A percentile compares a stretch with the other conserved stretches of the same genome.
These are phyloP conservation scores for Nipponacmea schrenckii DNA, from an alignment of 2,888 invertebrate species.

Conservation along the genomic window DNA sequence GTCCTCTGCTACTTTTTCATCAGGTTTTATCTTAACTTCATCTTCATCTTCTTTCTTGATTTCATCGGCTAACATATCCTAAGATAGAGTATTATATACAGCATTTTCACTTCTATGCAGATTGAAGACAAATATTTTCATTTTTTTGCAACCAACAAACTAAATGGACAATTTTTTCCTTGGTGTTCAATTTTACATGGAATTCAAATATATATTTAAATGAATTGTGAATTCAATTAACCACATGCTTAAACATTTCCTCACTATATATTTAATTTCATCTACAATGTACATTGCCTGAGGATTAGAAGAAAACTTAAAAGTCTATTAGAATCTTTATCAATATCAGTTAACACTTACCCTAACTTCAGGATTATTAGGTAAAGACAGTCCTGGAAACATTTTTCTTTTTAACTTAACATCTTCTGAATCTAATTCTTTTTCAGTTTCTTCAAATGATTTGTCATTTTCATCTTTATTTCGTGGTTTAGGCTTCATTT, in stretches of 20 bases:
- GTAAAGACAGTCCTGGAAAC: slow-evolving; percentile 68
- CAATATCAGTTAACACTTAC: slow-evolving; percentile 32
- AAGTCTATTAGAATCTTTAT: no score
- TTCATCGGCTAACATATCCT: slow-evolving; percentile 46
- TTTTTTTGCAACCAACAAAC: no score
- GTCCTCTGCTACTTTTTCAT: slow-evolving; percentile 56
- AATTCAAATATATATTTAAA: no score
- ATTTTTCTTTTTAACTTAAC: slow-evolving; percentile 64
- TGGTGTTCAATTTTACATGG: no score
- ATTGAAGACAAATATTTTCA: no score
- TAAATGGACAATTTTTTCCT: no score
- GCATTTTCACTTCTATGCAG: no score
- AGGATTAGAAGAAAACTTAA: no score
- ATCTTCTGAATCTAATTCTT: slow-evolving; percentile 45
- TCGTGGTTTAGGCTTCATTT: slow-evolving; percentile 79
- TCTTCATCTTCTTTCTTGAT: slow-evolving; percentile 25
- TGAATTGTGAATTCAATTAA: no score
- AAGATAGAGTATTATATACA: slow-evolving; percentile 19
- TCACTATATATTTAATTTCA: no score
- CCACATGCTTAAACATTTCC: no score
- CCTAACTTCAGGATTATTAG: slow-evolving; percentile 67
- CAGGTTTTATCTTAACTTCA: slow-evolving; percentile 32
- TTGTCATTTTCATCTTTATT: slow-evolving; percentile 37
- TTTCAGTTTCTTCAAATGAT: slow-evolving; percentile 36
- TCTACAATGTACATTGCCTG: no score